A percentile compares a stretch with the other conserved stretches of the same genome.
Evolutionary conservation across 2,797 vertebrate species (phyloP).

Genomic region (Pitangus sulphuratus): DNA sequence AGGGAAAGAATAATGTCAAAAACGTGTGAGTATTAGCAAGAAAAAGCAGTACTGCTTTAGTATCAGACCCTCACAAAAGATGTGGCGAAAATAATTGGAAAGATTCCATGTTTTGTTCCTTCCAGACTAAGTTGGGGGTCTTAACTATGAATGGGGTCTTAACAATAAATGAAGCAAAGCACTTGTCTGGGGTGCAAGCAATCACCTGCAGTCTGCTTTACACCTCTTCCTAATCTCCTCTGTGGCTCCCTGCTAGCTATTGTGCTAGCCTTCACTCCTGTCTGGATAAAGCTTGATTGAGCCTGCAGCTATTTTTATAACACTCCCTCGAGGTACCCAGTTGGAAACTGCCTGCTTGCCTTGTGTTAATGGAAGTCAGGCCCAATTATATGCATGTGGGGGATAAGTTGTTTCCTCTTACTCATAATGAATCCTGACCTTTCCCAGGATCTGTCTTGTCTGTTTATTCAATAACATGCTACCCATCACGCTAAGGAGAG

Average conservation of each 20-base stretch:
- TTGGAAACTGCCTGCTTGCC: conserved; percentile 24
- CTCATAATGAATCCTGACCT: conserved; percentile 51
- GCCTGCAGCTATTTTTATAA: conserved; percentile 44
- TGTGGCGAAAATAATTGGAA: rapidly evolving
- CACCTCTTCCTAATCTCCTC: neutral
- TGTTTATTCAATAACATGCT: conserved; percentile 34
- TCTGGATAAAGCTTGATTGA: neutral
- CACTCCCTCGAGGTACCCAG: neutral
- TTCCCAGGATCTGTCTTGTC: conserved; percentile 55
- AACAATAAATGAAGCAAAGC: neutral
- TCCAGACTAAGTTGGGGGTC: neutral
- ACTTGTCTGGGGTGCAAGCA: neutral
- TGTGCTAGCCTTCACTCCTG: neutral
- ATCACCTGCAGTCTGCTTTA: neutral
- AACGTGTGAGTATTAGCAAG: rapidly evolving
- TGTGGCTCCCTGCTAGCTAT: neutral
- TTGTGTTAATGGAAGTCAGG: conserved; percentile 29
- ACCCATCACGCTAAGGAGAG: neutral
- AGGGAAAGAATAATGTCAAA: neutral
- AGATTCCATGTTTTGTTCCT: neutral
- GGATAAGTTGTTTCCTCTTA: conserved; percentile 42
- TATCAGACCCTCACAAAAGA: neutral
- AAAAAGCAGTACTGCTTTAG: neutral
- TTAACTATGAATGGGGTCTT: neutral
- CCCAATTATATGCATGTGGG: neutral